phyloP scores from a whole-genome alignment of 1,140 invertebrate species.

The Philotrypesis tridentata region DNA sequence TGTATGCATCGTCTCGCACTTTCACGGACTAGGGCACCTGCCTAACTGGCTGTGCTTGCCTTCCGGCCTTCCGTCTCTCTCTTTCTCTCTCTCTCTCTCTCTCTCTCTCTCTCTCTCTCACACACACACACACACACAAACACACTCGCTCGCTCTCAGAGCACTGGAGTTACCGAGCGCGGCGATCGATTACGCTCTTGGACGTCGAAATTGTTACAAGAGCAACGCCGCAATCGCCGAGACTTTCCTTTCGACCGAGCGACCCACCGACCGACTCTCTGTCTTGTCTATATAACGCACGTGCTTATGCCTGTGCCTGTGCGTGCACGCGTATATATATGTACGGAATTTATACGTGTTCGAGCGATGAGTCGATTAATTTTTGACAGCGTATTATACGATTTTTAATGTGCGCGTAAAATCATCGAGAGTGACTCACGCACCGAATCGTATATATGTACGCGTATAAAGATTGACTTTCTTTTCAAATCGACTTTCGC shows the following conservation, averaged over 20 bases:
- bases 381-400: too few relatives aligned
- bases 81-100: background rate
- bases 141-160: background rate
- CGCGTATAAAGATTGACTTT: background rate
- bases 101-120: background rate
- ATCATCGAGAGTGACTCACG: background rate
- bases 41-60: slow-evolving; percentile 14
- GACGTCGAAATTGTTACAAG: slow-evolving; percentile 7
- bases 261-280: background rate
- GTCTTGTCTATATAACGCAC: too few relatives aligned
- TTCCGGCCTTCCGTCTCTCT: slow-evolving; percentile 8
- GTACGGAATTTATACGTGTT: too few relatives aligned
- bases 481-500: background rate
- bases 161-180: background rate
- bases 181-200: slow-evolving; percentile 20
- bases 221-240: background rate
- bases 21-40: slow-evolving; percentile 41
- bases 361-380: background rate
- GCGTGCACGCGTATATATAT: too few relatives aligned
- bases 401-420: background rate
- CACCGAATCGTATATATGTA: background rate
- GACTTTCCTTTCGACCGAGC: slow-evolving; percentile 5
- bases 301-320: too few relatives aligned
- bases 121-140: too few relatives aligned
- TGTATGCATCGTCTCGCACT: slow-evolving; percentile 10